These are phyloP conservation scores for Theonella swinhoei DNA, from an alignment of 37 sponge, comb jelly and placozoan species.

Conservation along the genomic window DNA sequence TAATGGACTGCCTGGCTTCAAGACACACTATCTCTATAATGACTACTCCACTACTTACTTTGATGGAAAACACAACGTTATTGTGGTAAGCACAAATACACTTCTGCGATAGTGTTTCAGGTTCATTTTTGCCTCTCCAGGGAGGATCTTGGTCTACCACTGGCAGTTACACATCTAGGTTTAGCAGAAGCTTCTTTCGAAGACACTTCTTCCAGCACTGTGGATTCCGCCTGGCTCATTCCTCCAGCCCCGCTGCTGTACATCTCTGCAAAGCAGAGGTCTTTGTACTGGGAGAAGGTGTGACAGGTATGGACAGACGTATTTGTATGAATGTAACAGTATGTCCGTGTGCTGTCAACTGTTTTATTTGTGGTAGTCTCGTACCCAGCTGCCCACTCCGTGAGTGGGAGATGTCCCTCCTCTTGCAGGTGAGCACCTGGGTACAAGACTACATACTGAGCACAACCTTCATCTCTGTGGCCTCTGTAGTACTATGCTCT, in stretches of 20 bases:
- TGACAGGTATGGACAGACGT: slow-evolving; percentile 29
- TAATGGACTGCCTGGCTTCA: slow-evolving; percentile 80
- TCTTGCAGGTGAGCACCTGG: no score
- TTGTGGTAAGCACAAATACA: slow-evolving; percentile 47
- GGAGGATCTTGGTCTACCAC: slow-evolving; percentile 86
- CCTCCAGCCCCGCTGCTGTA: slow-evolving; percentile 53
- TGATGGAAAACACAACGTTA: slow-evolving; percentile 74
- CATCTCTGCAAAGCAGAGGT: slow-evolving; percentile 56
- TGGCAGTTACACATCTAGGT: slow-evolving; percentile 58
- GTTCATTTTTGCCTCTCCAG: slow-evolving; percentile 13
- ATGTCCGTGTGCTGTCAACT: no score
- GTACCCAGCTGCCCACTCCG: no score
- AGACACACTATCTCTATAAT: slow-evolving; percentile 73
- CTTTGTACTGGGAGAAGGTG: slow-evolving; percentile 59
- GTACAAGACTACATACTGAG: no score
- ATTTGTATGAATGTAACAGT: not conserved
- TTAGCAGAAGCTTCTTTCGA: slow-evolving; percentile 58
- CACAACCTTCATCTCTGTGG: no score
- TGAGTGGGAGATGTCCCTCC: no score
- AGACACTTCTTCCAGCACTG: slow-evolving; percentile 86
- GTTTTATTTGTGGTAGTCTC: no score
- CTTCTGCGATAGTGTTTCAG: not conserved
- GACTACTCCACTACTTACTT: slow-evolving; percentile 81
- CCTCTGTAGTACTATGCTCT: no score
- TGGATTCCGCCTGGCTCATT: slow-evolving; percentile 79